Evolutionary conservation across 1,140 invertebrate species (phyloP).

Genomic region (Eufriesea mexicana): DNA sequence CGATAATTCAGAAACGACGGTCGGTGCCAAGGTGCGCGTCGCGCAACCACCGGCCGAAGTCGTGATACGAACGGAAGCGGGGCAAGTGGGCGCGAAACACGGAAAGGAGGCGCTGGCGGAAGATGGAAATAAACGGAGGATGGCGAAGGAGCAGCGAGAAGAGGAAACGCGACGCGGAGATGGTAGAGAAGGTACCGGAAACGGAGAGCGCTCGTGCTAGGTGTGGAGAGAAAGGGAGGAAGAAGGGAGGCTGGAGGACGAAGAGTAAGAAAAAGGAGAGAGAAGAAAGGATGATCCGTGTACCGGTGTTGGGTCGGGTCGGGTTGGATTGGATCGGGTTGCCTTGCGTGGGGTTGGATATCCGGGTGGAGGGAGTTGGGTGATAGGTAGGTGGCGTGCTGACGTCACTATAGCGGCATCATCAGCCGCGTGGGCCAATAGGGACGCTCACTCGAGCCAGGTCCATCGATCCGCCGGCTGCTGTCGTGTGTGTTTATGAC

Average conservation of each 20-base stretch:
- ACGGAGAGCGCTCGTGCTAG: too few relatives aligned
- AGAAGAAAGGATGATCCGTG: conserved; percentile 38
- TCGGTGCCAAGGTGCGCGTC: conserved; percentile 24
- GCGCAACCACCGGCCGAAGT: not conserved
- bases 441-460: conserved; percentile 64
- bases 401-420: conserved; percentile 76
- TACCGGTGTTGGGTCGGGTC: conserved; percentile 38
- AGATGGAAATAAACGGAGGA: conserved; percentile 7
- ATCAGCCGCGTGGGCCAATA: conserved; percentile 72
- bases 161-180: not conserved
- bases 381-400: conserved; percentile 67
- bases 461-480: conserved; percentile 75
- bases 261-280: not conserved
- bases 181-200: not conserved
- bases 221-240: not conserved
- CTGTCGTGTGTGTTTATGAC: conserved; percentile 74
- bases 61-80: not conserved
- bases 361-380: conserved; percentile 49
- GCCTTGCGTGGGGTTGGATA: conserved; percentile 34
- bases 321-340: conserved; percentile 51
- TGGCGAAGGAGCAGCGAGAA: not conserved
- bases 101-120: not conserved
- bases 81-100: conserved; percentile 1
- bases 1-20: conserved; percentile 40
- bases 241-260: not conserved